Evolutionary conservation across 2,888 invertebrate genomes (phyloP).

Genomic region (Papilio gigon): DNA sequence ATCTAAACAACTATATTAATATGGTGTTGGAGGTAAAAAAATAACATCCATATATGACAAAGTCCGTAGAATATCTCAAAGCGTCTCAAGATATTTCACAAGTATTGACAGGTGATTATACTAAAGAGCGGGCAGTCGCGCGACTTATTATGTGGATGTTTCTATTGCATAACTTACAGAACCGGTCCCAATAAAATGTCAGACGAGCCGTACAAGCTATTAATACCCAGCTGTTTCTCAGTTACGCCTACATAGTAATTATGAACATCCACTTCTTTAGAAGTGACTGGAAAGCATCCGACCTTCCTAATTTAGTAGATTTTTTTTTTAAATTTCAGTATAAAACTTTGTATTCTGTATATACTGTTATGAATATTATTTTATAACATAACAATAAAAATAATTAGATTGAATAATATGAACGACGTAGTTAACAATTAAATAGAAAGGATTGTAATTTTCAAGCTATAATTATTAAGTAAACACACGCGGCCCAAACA

Average conservation of each 20-base stretch:
- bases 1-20: not conserved
- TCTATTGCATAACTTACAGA: slow-evolving; percentile 74
- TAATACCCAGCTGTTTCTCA: slow-evolving; percentile 67
- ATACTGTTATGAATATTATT: not conserved
- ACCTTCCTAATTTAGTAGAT: slow-evolving; percentile 56
- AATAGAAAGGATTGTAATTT: too few species aligned
- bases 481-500: too few species aligned
- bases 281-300: slow-evolving; percentile 59
- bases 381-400: not conserved
- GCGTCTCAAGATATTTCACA: slow-evolving; percentile 48
- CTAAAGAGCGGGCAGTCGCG: slow-evolving; percentile 60
- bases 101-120: slow-evolving; percentile 72
- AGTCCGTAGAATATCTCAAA: slow-evolving; percentile 18
- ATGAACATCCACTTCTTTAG: slow-evolving; percentile 59
- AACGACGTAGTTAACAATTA: too few species aligned
- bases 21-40: not conserved
- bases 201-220: slow-evolving; percentile 62
- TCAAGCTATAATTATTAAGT: too few species aligned
- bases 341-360: slow-evolving; percentile 47
- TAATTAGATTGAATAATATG: not conserved
- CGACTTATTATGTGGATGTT: slow-evolving; percentile 65
- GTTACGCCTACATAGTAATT: slow-evolving; percentile 61
- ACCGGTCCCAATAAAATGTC: slow-evolving; percentile 74
- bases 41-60: slow-evolving; percentile 9
- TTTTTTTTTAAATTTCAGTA: slow-evolving; percentile 51